phyloP scores from a whole-genome alignment of 35 echinoderm and acorn worm genomes.

The Eucidaris tribuloides region DNA sequence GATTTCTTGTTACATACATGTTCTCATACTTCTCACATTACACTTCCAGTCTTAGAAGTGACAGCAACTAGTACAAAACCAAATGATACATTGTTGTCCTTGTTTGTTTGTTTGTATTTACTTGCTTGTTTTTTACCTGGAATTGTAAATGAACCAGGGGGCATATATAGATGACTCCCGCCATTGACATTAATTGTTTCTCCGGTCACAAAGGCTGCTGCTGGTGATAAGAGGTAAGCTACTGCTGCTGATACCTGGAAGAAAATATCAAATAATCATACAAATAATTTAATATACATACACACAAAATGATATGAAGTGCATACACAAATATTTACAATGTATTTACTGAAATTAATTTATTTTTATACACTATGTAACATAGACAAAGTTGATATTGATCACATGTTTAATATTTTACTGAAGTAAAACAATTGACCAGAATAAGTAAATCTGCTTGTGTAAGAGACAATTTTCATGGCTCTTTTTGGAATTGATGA shows the following conservation, averaged over 20 bases:
- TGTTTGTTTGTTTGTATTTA: too few species aligned
- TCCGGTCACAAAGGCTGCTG: slow-evolving; percentile 66
- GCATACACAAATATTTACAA: neutral
- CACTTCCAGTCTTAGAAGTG: too few species aligned
- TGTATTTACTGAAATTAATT: neutral
- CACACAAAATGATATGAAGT: neutral
- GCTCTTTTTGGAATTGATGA: neutral
- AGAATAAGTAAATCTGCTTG: neutral
- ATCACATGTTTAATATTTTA: neutral
- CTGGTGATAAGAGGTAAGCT: slow-evolving; percentile 71
- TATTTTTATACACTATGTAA: neutral
- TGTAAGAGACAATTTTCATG: neutral
- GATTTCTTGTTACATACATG: too few species aligned
- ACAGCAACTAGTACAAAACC: too few species aligned
- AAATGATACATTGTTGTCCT: too few species aligned
- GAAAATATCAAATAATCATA: too few species aligned
- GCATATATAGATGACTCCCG: slow-evolving; percentile 49
- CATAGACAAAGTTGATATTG: neutral
- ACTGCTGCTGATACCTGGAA: slow-evolving; percentile 63
- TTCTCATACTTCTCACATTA: too few species aligned
- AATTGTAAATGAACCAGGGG: neutral
- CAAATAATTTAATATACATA: too few species aligned
- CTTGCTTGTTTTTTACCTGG: too few species aligned
- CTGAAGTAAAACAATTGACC: neutral
- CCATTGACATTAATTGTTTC: slow-evolving; percentile 60